A percentile compares a stretch with the other conserved stretches of the same genome.
These are phyloP conservation scores for Ochropleura leucogaster DNA, from an alignment of 2,888 invertebrate species.

Conservation along the genomic window DNA sequence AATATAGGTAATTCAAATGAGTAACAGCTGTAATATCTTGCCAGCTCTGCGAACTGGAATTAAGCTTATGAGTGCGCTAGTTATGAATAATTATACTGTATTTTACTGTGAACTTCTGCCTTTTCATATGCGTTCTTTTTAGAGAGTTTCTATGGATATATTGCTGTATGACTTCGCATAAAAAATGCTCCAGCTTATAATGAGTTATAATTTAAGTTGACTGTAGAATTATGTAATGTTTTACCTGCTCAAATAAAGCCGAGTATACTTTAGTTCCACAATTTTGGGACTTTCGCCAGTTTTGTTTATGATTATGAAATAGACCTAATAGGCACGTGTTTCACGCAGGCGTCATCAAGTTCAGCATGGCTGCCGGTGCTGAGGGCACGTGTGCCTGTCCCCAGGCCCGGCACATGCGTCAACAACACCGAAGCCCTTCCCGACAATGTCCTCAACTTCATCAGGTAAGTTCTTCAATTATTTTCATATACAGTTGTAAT, in stretches of 20 bases:
- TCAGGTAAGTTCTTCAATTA: constrained; percentile 84
- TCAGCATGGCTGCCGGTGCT: constrained; percentile 93
- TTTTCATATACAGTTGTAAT: constrained; percentile 1
- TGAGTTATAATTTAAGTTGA: background rate
- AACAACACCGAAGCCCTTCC: constrained; percentile 92
- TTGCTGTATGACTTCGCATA: background rate
- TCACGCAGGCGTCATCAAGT: constrained; percentile 89
- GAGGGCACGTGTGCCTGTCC: constrained; percentile 91
- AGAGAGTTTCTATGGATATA: constrained; percentile 16
- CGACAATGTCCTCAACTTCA: constrained; percentile 93
- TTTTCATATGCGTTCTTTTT: constrained; percentile 23
- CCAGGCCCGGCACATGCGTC: constrained; percentile 92
- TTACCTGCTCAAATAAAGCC: background rate
- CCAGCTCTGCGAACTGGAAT: constrained; percentile 52
- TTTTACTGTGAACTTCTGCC: constrained; percentile 37
- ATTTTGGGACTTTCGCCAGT: background rate
- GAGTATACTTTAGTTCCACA: background rate
- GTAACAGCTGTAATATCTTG: constrained; percentile 52
- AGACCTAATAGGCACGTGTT: background rate
- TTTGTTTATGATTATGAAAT: background rate
- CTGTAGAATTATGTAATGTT: background rate
- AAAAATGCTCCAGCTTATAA: background rate
- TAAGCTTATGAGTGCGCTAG: constrained; percentile 55
- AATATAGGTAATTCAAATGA: constrained; percentile 51
- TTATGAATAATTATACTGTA: constrained; percentile 55